Evolutionary conservation across 2,113 vertebrate genomes (phyloP), one percentile per base, ranked within the genome.

Genomic region (Nannospalax galili): DNA sequence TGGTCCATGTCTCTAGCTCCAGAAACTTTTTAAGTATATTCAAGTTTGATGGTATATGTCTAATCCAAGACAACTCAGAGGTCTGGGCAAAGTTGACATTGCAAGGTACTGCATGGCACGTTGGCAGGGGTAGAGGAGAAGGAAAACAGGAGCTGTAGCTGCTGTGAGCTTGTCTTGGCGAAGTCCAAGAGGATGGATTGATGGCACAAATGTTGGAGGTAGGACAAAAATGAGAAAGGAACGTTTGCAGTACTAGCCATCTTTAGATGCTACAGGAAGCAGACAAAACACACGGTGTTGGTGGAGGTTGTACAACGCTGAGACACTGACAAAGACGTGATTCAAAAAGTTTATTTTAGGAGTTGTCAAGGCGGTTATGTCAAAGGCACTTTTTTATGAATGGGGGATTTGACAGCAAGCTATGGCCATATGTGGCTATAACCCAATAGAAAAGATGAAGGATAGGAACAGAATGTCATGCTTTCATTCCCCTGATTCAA

Each of bases 401-500:
- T 64, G 56, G 79, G 26, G 32, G 30, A 67, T 58, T 90, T 64
- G 35, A 32, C 56, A 75, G 56, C 20, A 32, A 89, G 37, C 58
- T 90, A 37, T 87, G 45, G 67, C 37, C 67, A 35, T 85, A 20
- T 78, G 72, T 90, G 85, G 37, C 75, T 77, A 4, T 74, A 93
- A 95, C n/a, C 69, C 88, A 93, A 62, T 65, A 77, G 87, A 95
- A 96, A 94, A 72, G 42, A 77, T 90, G 37, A 62, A 77, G 37
- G 30, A 88, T 62, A 87, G 85, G 74, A 58, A 94, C 87, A n/a
- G 35, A 94, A 78, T 62, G 40, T 9, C 42, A 72, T 56, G 48
- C 26, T 48, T 80, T 79, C 82, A 84, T 16, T 90, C 26, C 37
- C 17, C 8, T 35, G 7, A 12, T 60, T 42, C 70, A 89, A 16